Evolutionary conservation across 1,140 invertebrate genomes (phyloP), one percentile per base, ranked within the genome.

Genomic region (Bradysia coprophila): DNA sequence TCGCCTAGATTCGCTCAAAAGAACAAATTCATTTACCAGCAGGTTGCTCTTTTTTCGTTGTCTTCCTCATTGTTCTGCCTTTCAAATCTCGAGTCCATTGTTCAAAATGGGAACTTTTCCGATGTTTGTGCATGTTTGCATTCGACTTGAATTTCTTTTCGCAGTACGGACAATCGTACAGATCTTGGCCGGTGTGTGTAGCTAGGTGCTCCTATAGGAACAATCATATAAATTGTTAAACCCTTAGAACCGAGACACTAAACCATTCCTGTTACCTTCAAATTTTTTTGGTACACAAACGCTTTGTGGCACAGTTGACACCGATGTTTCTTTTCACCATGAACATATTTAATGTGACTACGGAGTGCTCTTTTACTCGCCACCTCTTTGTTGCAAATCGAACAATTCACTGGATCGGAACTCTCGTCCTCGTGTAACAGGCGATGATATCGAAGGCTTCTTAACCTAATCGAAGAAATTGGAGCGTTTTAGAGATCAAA

Each of bases 111-210:
- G 54, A 51, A 39, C 57, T 56, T 45, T 56, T 57, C 24, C 55
- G 53, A 48, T 59, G 57, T n/a, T 56, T 52, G 36, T 57, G 53
- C 55, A 59, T 57, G 38, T 59, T 59, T 11, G 57, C 54, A 18
- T 52, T 50, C 2, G 52, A 57, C 24, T 56, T 57, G 11, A 59
- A 59, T 2, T 56, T 59, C 23, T 52, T 47, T 8, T 48, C 33
- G 10, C 57, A 59, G 32, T 54, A 57, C 4, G 48, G 46, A 33
- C 57, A 59, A 5, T 51, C 49, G 19, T 59, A 59, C 32, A 59
- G 37, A 33, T 41, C 16, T 45, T 54, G 49, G 6, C 53, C 51
- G 28, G 53, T 55, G 6, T 56, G 58, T 21, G 58, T 56, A 3
- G 52, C 55, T 53, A 59, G 56, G 40, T 59, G 56, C 19, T 59